These are phyloP conservation scores for Cremastobaeus sp. DNA, from an alignment of 2,888 invertebrate genomes.

Conservation along the genomic window DNA sequence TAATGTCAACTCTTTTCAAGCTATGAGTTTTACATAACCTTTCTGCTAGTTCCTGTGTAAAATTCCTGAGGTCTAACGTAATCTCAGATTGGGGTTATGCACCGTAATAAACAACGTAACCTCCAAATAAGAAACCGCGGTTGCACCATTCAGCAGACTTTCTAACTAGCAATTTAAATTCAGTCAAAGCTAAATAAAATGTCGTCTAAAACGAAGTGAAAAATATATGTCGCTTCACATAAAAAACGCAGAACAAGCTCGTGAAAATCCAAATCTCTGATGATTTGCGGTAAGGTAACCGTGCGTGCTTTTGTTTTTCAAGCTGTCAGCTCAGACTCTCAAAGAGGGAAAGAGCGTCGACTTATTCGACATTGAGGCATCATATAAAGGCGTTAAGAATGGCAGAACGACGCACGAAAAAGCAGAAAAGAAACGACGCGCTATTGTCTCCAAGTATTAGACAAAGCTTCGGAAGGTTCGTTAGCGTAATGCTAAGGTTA, in stretches of 20 bases:
- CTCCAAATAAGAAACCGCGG: no score
- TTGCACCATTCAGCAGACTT: no score
- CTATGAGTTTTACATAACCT: not conserved
- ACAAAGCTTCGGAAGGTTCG: conserved; percentile 58
- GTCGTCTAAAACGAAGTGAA: not conserved
- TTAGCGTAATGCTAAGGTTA: conserved; percentile 46
- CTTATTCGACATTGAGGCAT: conserved; percentile 39
- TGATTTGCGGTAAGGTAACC: conserved; percentile 18
- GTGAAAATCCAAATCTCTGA: conserved; percentile 14
- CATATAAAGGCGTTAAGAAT: conserved; percentile 41
- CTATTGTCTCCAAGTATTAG: conserved; percentile 49
- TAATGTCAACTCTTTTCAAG: not conserved
- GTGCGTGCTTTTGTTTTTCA: conserved; percentile 31
- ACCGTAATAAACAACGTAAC: no score
- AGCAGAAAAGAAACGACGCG: conserved; percentile 47
- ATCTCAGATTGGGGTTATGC: no score
- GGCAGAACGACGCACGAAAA: conserved; percentile 34
- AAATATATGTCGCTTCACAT: not conserved
- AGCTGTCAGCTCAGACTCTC: conserved; percentile 6
- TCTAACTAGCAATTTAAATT: no score
- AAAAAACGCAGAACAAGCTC: no score
- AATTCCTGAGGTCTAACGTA: no score
- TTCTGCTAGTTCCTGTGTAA: no score
- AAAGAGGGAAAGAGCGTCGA: conserved; percentile 16
- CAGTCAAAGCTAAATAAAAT: not conserved